Evolutionary conservation across 2,888 invertebrate species (phyloP), one percentile per base, ranked within the genome.

Genomic region (Halictus ligatus): DNA sequence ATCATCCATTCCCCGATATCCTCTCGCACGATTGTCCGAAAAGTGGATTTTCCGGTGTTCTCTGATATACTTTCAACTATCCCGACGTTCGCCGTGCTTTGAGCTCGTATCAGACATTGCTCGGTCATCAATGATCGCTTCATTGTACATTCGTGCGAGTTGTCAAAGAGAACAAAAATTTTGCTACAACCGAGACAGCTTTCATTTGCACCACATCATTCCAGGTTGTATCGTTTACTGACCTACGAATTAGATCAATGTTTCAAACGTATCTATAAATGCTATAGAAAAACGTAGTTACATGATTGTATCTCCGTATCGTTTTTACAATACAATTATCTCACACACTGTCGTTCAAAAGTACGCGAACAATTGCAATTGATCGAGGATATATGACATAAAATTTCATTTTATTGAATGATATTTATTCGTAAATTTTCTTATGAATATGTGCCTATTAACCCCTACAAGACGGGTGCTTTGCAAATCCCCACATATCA

Each of bases 1-100:
- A 80, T 80, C 78, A 83, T 87, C 75, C 78, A 43, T 75, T 75
- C 54, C 73, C 58, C 54, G 54, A 50, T 78, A 78, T 67, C 46
- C 60, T 64, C 35, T 54, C 73, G 54, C 67, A 73, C 64, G 58
- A 67, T 75, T 80, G 82, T 64, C 48, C 71, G 75, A 72, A 75
- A 83, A 78, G 78, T 8, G 60, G 50, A 75, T 76, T 71, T 67
- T 67, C 71, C 50, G 54, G 25, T 64, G 60, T 76, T 60, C 71
- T 35, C 46, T 48, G 35, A 54, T 67, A 81, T 29, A 29, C 75
- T 75, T 67, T 58, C 54, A 69, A 48, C 72, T 48, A 35, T 15
- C 21, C 43, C 21, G 18, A 10, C 35, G 35, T 73, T n/a, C 75
- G 50, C 35, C n/a, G 46, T 50, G 40, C 74, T 74, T 69, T 67